Conservation (phyloP, 2,113 vertebrate genomes). For the Xyliphius kryptos region DNA sequence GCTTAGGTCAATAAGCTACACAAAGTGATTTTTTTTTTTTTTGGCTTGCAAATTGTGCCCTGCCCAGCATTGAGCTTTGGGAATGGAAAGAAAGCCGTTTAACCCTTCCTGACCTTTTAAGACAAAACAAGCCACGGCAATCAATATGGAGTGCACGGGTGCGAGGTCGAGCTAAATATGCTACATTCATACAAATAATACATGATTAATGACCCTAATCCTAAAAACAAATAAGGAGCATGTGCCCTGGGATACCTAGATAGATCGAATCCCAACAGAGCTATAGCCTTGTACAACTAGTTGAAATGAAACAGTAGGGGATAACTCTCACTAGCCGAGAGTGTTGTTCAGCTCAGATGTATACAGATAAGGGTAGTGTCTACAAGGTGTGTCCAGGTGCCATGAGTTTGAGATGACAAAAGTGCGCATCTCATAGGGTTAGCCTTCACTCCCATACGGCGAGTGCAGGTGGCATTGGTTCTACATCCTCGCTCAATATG, state of each 20-base stretch:
- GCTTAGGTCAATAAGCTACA: too few species aligned
- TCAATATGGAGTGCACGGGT: constrained; percentile 15
- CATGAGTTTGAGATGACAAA: neutral
- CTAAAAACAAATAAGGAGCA: constrained; percentile 7
- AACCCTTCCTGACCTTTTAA: constrained; percentile 11
- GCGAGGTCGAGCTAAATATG: constrained; percentile 16
- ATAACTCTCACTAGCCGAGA: neutral
- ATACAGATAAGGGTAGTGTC: neutral
- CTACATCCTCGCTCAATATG: neutral
- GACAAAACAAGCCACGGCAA: constrained; percentile 22
- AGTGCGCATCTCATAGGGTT: neutral
- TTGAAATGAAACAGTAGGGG: neutral
- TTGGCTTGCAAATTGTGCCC: constrained; percentile 28
- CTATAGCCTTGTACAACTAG: neutral
- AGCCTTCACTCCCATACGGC: neutral
- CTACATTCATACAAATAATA: constrained; percentile 27
- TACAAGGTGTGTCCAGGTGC: neutral
- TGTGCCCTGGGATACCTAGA: neutral
- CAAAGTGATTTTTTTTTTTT: constrained; percentile 11
- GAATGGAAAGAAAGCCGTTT: constrained; percentile 16
- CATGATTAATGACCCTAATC: constrained; percentile 37
- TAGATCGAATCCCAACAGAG: neutral
- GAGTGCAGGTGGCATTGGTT: neutral
- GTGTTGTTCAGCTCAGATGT: neutral
- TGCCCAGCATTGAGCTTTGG: neutral